Evolutionary conservation across 2,888 invertebrate species (phyloP).

Genomic region (Sinotaia quadrata): DNA sequence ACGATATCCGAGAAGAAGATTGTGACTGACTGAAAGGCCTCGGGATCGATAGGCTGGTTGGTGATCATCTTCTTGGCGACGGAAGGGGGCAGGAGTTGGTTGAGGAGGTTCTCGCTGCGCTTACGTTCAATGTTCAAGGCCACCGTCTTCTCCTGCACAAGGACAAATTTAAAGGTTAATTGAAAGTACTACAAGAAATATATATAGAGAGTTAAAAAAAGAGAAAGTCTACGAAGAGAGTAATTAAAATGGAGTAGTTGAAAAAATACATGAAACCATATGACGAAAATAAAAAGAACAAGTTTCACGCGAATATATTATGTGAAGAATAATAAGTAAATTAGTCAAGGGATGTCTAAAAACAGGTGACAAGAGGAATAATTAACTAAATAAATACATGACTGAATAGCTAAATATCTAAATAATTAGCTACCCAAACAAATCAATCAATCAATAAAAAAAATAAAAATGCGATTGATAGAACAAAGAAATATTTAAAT

Average conservation of each 20-base stretch:
- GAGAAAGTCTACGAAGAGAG: conserved; percentile 3
- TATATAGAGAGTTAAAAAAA: neutral
- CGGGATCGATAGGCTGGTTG: conserved; percentile 41
- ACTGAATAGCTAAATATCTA: too few relatives aligned
- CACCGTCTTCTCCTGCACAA: conserved; percentile 41
- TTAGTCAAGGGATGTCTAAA: too few relatives aligned
- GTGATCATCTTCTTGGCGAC: conserved; percentile 45
- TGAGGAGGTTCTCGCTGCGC: conserved; percentile 45
- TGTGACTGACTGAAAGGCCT: conserved; percentile 40
- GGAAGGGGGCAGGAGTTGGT: conserved; percentile 45
- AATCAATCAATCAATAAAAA: too few relatives aligned
- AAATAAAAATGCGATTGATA: too few relatives aligned
- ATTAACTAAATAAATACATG: too few relatives aligned
- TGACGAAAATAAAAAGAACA: too few relatives aligned
- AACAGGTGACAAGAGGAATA: too few relatives aligned
- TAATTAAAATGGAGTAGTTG: neutral
- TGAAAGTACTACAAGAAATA: neutral
- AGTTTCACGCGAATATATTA: too few relatives aligned
- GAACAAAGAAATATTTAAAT: too few relatives aligned
- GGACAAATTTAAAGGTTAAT: neutral
- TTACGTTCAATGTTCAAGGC: conserved; percentile 44
- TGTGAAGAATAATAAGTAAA: too few relatives aligned
- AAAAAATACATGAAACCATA: too few relatives aligned
- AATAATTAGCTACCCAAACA: too few relatives aligned
- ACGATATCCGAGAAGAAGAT: conserved; percentile 51